These are phyloP conservation scores for Caenorhabditis sinica DNA, from an alignment of 2,888 invertebrate species.

Conservation along the genomic window DNA sequence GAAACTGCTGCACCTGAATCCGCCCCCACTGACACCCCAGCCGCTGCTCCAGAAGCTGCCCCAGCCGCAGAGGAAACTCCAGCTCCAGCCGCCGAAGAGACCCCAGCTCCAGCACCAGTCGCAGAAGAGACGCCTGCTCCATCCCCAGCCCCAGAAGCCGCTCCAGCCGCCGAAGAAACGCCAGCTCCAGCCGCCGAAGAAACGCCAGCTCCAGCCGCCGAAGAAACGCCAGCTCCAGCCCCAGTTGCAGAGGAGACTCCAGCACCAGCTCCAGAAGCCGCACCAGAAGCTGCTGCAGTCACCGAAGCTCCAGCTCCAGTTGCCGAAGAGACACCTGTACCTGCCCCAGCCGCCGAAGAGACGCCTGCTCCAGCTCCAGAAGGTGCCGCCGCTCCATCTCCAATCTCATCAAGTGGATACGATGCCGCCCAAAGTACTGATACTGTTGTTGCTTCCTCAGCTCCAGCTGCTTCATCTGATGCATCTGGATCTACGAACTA, in stretches of 20 bases:
- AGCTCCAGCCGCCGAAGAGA: conserved; percentile 26
- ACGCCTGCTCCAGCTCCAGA: conserved; percentile 12
- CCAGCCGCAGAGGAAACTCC: conserved; percentile 23
- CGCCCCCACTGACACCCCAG: conserved; percentile 34
- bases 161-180: conserved; percentile 26
- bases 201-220: conserved; percentile 32
- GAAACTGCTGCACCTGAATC: conserved; percentile 36
- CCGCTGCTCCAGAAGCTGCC: conserved; percentile 27
- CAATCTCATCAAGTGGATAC: conserved; percentile 52
- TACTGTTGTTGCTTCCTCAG: conserved; percentile 48
- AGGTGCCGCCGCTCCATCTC: conserved; percentile 38
- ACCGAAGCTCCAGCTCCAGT: conserved; percentile 29
- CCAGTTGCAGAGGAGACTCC: conserved; percentile 33
- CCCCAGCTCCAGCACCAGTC: conserved; percentile 28
- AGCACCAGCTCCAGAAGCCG: conserved; percentile 18
- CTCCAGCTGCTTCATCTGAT: conserved; percentile 49
- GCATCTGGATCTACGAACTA: conserved; percentile 56
- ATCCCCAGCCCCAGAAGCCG: conserved; percentile 43
- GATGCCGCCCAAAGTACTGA: conserved; percentile 54
- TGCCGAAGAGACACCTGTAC: neutral
- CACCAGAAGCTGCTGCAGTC: conserved; percentile 7
- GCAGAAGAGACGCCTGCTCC: conserved; percentile 28
- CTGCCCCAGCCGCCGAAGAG: conserved; percentile 14
- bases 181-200: conserved; percentile 36
- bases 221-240: conserved; percentile 27